A percentile compares a stretch with the other conserved stretches of the same genome.
phyloP scores from a whole-genome alignment of 2,797 vertebrate species.

The Phrynocephalus guinanensis region DNA sequence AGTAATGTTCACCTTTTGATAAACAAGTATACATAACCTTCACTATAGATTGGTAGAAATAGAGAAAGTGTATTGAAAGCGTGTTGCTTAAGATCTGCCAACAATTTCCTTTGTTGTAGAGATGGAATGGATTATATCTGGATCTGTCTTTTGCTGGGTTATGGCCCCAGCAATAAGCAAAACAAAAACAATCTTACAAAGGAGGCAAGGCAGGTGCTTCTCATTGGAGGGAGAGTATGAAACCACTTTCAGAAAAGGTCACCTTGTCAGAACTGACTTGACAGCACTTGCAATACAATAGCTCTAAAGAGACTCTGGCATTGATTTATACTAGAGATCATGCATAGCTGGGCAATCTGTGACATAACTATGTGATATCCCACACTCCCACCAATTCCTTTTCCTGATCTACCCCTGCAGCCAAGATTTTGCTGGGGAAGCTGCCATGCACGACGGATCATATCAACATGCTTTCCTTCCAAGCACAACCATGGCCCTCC shows the following conservation, averaged over 20 bases:
- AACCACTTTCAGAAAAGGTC: no score
- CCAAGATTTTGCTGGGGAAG: neutral
- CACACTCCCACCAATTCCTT: no score
- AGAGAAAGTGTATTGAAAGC: neutral
- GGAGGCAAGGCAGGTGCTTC: no score
- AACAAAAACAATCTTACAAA: no score
- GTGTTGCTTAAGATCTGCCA: neutral
- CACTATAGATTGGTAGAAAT: neutral
- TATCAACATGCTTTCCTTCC: neutral
- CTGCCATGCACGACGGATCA: neutral
- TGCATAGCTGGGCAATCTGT: no score
- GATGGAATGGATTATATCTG: no score
- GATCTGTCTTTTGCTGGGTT: neutral
- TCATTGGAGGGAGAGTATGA: neutral
- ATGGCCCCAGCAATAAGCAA: neutral
- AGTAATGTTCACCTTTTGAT: conserved; percentile 41
- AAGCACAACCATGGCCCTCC: neutral
- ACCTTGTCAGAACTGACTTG: no score
- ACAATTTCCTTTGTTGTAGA: neutral
- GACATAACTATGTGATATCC: no score
- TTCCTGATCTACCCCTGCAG: no score
- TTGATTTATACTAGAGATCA: no score
- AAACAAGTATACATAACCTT: neutral
- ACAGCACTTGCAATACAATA: no score
- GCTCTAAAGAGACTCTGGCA: no score